A percentile compares a stretch with the other conserved stretches of the same genome.
phyloP scores from a whole-genome alignment of 2,797 vertebrate species.

The Lithobates sylvaticus region DNA sequence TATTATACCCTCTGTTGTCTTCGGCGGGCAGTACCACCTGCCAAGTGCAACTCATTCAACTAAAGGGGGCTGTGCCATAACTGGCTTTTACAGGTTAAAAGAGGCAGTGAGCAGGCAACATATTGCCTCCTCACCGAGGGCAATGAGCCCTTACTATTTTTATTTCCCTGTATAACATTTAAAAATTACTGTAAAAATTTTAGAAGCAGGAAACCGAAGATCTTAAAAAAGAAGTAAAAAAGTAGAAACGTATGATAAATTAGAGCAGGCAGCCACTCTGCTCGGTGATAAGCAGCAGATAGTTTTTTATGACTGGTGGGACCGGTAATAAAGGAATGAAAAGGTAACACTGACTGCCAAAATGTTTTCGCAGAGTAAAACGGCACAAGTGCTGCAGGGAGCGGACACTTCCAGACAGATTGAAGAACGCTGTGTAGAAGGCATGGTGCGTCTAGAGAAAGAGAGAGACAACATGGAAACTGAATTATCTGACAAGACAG shows the following conservation, averaged over 20 bases:
- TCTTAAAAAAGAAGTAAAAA: not conserved
- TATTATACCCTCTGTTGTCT: no score
- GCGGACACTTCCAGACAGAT: conserved; percentile 65
- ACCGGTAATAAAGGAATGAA: conserved; percentile 73
- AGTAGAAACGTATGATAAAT: not conserved
- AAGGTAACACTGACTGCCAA: conserved; percentile 69
- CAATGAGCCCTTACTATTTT: no score
- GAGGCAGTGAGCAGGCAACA: no score
- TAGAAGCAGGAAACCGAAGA: not conserved
- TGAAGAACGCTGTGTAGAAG: conserved; percentile 76
- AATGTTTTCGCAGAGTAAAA: conserved; percentile 63
- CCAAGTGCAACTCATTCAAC: no score
- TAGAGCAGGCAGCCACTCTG: not conserved
- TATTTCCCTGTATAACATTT: not conserved
- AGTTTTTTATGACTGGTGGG: conserved; percentile 70
- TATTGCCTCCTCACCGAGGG: no score
- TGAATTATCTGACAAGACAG: not conserved
- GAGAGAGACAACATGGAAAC: not conserved
- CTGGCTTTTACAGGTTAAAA: no score
- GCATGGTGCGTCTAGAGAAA: conserved; percentile 71
- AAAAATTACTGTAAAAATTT: not conserved
- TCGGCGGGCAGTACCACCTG: no score
- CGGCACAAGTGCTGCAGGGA: conserved; percentile 77
- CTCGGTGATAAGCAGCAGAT: conserved; percentile 76
- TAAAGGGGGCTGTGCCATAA: no score